These are phyloP conservation scores for Anthopleura xanthogrammica DNA, from an alignment of 92 coral and sea anemone species.

Conservation along the genomic window DNA sequence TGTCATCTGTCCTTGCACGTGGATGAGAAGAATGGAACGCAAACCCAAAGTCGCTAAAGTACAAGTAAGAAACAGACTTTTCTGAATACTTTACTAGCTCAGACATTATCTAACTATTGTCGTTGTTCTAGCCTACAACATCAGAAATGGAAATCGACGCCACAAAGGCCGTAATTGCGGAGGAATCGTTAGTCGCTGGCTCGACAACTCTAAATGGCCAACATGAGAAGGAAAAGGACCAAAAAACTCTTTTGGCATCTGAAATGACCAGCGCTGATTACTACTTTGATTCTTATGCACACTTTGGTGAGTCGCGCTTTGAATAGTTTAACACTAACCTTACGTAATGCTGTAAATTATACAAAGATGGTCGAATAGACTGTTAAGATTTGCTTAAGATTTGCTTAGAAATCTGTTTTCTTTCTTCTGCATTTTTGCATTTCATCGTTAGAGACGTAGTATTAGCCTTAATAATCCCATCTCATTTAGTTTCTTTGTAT, in stretches of 20 bases:
- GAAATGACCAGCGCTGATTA: conserved; percentile 99
- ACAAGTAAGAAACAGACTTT: conserved; percentile 49
- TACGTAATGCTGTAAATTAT: no score
- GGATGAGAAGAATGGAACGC: conserved; percentile 57
- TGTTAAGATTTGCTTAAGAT: neutral
- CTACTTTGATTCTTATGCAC: conserved; percentile 97
- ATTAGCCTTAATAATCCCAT: neutral
- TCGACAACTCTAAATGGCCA: conserved; percentile 26
- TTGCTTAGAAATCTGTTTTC: no score
- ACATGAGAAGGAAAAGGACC: conserved; percentile 13
- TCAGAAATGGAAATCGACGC: conserved; percentile 72
- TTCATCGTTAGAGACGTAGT: neutral
- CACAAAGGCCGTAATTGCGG: conserved; percentile 36
- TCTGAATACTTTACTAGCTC: neutral
- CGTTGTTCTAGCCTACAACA: conserved; percentile 45
- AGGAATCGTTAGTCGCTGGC: conserved; percentile 26
- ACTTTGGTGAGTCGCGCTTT: conserved; percentile 75
- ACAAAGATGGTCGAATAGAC: no score
- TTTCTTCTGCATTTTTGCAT: neutral
- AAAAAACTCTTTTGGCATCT: conserved; percentile 49
- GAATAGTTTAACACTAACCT: no score
- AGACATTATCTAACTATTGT: conserved; percentile 4
- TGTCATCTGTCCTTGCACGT: conserved; percentile 43
- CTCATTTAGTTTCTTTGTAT: neutral
- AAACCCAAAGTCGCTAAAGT: conserved; percentile 85